A percentile compares a stretch with the other conserved stretches of the same genome.
Conservation (phyloP, 2,797 vertebrate species). For the Pogonophryne albipinna region DNA sequence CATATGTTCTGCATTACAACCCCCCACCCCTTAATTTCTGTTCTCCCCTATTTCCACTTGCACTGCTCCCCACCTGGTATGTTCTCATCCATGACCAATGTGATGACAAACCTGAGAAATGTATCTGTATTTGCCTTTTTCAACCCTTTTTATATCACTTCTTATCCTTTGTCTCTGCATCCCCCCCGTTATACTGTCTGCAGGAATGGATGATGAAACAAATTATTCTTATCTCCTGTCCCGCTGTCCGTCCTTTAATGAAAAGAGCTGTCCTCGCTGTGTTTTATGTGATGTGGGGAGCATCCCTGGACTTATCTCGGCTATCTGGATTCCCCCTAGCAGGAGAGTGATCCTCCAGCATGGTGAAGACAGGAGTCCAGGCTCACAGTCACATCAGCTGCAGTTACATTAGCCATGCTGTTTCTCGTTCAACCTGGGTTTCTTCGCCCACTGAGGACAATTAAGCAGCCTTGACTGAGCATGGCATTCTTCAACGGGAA, state of each 20-base stretch:
- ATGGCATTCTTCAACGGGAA: constrained; percentile 40
- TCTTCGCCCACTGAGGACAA: constrained; percentile 8
- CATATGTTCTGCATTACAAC: constrained; percentile 75
- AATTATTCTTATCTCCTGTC: constrained; percentile 43
- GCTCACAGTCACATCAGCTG: constrained; percentile 43
- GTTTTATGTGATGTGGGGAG: constrained; percentile 39
- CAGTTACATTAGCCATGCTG: constrained; percentile 53
- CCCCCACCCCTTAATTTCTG: constrained; percentile 31
- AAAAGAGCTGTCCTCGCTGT: constrained; percentile 47
- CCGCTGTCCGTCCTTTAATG: constrained; percentile 32
- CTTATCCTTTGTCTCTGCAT: constrained; percentile 14
- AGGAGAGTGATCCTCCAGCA: constrained; percentile 37
- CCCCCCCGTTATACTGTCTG: constrained; percentile 2
- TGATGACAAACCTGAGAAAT: constrained; percentile 61
- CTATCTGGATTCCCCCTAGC: constrained; percentile 32
- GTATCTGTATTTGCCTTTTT: constrained; percentile 29
- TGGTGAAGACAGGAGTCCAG: constrained; percentile 23
- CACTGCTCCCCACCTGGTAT: constrained; percentile 63
- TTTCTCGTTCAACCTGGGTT: constrained; percentile 38
- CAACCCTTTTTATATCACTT: background rate
- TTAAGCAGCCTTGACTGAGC: constrained; percentile 22
- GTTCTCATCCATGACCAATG: constrained; percentile 46
- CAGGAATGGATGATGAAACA: constrained; percentile 25
- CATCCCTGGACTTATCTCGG: constrained; percentile 32
- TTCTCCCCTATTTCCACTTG: constrained; percentile 47